Evolutionary conservation across 2,113 vertebrate genomes (phyloP).

Genomic region (Anguilla rostrata): DNA sequence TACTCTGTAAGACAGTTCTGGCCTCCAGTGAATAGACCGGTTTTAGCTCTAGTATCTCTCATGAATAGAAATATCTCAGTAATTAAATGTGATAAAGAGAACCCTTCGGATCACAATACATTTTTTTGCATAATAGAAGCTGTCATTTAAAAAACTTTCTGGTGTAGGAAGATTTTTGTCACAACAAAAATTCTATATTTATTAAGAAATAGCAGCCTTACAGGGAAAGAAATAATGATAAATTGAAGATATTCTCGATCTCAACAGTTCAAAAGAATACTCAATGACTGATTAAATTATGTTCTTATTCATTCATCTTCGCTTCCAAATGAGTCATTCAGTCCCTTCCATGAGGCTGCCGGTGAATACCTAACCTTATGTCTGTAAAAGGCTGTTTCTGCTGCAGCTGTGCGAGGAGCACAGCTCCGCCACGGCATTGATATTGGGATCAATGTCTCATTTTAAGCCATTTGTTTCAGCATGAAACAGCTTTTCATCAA

Average conservation of each 20-base stretch:
- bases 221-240: background rate
- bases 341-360: background rate
- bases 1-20: background rate
- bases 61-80: background rate
- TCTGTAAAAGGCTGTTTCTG: background rate
- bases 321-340: background rate
- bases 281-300: background rate
- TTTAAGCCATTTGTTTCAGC: background rate
- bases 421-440: background rate
- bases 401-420: background rate
- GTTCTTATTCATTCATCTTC: background rate
- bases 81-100: background rate
- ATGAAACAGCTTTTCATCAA: constrained; percentile 2
- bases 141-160: background rate
- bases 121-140: background rate
- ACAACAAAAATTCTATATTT: background rate
- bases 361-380: background rate
- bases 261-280: background rate
- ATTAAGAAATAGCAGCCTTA: background rate
- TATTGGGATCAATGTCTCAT: constrained; percentile 30
- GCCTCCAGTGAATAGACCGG: background rate
- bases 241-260: background rate
- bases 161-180: background rate
- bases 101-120: background rate
- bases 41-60: background rate